Evolutionary conservation across 2,888 invertebrate species (phyloP), one percentile per base, ranked within the genome.

Genomic region (Agrilus mali): DNA sequence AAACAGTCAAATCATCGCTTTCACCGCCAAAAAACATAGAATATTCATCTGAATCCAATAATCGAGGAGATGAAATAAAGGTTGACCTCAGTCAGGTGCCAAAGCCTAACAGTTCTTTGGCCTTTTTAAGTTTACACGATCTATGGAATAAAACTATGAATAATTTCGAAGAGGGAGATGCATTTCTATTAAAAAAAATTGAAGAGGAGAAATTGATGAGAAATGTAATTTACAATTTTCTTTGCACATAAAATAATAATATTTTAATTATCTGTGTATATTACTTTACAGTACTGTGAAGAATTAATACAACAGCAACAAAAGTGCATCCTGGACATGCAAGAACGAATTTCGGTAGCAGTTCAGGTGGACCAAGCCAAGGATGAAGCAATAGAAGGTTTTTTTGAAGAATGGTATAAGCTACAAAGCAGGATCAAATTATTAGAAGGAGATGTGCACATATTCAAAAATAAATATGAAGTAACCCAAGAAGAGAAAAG

Each of bases 301-400:
- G 73, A 78, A 46, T 69, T 82, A 53, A 85, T 88, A 40, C 80
- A 82, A 55, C 75, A 80, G 40, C 64, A 87, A 2, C 87, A 88
- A 59, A 75, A 75, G 52, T 78, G 79, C 51, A 65, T 82, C 40
- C 65, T 87, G 20, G 86, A 87, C 52, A 78, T 83, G 53, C 84
- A 87, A 60, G 84, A 88, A 60, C 81, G 81, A 54, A 61, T 88
- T 22, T 82, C 86, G 0, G 85, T 87, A 1, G 87, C 87, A 1
- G 62, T 86, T 5, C 76, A 79, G 61, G 81, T 87, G 0, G 87
- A 88, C 61, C 74, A 77, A 43, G 74, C 80, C 0, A 88, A 88
- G 59, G 86, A 86, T 54, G 64, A 69, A 1, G 78, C 82, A 0
- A 77, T 88, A 42, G 57, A 67, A 4, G 78, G 77, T 54, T 73